Evolutionary conservation across 1,140 invertebrate species (phyloP).

Genomic region (Stenopsyche tienmushanensis): DNA sequence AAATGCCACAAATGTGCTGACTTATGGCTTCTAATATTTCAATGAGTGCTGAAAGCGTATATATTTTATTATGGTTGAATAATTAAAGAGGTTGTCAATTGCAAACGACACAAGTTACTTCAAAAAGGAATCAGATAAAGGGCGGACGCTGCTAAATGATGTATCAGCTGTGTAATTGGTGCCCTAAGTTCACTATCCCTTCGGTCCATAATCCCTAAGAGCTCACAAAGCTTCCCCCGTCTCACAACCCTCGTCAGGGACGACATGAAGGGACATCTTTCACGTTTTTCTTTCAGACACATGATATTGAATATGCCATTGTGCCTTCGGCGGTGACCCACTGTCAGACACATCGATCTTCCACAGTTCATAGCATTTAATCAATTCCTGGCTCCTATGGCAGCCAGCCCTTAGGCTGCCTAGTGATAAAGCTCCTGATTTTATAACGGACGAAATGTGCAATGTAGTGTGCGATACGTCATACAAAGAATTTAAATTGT

Average conservation of each 20-base stretch:
- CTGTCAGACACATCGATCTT: constrained; percentile 24
- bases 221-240: neutral
- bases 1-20: too few relatives aligned
- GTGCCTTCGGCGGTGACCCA: constrained; percentile 1
- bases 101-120: neutral
- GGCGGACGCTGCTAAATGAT: constrained; percentile 12
- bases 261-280: constrained; percentile 30
- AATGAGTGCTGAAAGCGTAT: too few relatives aligned
- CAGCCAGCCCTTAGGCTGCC: neutral
- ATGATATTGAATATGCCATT: constrained; percentile 27
- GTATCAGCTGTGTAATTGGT: constrained; percentile 27
- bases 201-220: constrained; percentile 10
- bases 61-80: too few relatives aligned
- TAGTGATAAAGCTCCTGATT: neutral
- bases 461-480: neutral
- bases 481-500: too few relatives aligned
- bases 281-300: constrained; percentile 27
- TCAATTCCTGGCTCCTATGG: too few relatives aligned
- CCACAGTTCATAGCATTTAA: constrained; percentile 25
- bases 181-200: constrained; percentile 2
- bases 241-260: constrained; percentile 19
- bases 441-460: too few relatives aligned
- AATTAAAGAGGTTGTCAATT: neutral
- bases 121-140: too few relatives aligned
- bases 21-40: too few relatives aligned